Percentiles rank a stretch among this genome's conserved stretches.
These are phyloP conservation scores for Syngnathus scovelli DNA, from an alignment of 2,113 vertebrate genomes.

Conservation along the genomic window DNA sequence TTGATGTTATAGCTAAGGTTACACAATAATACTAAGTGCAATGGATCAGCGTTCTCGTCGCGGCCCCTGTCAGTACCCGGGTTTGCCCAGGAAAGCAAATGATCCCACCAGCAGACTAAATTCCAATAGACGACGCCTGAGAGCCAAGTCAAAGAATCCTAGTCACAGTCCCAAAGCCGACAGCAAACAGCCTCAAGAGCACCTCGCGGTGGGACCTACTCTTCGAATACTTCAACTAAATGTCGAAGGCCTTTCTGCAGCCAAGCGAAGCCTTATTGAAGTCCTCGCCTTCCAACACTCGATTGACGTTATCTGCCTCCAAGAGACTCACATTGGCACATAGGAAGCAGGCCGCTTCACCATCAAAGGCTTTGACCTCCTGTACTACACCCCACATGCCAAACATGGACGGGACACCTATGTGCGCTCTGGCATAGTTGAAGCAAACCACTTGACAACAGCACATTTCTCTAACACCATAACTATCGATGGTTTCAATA, in stretches of 20 bases:
- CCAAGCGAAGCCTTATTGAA: neutral
- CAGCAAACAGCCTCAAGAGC: slow-evolving; percentile 1
- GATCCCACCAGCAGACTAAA: no score
- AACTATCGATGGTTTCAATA: neutral
- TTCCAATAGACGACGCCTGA: no score
- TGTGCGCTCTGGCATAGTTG: neutral
- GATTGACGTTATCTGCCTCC: neutral
- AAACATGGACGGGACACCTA: neutral
- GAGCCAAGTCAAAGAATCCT: neutral
- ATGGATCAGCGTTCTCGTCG: no score
- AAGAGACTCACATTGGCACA: neutral
- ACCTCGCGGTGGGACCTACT: neutral
- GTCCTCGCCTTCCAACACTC: neutral
- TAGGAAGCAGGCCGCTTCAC: neutral
- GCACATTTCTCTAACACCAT: neutral
- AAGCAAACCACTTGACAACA: slow-evolving; percentile 1
- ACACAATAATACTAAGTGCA: no score
- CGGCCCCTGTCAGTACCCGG: no score
- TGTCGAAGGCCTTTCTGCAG: neutral
- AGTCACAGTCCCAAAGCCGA: neutral
- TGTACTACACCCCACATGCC: neutral
- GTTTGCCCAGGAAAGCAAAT: no score
- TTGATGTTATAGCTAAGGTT: no score
- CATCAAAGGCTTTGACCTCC: neutral
- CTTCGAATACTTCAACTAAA: neutral